These are phyloP conservation scores for Aphelenchoides fujianensis DNA, from an alignment of 1,140 invertebrate species.

Conservation along the genomic window DNA sequence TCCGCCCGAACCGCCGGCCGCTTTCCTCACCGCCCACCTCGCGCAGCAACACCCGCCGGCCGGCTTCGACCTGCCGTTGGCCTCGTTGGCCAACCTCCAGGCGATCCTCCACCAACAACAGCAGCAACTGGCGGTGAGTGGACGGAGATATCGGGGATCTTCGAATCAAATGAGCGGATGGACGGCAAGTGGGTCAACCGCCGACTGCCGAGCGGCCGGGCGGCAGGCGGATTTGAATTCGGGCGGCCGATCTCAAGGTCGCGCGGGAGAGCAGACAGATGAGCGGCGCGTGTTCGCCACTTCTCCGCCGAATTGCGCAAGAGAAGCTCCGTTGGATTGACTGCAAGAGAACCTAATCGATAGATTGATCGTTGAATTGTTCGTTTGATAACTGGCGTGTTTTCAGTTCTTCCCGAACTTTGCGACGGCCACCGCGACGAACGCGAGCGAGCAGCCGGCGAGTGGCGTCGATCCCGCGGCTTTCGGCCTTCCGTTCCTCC, in stretches of 20 bases:
- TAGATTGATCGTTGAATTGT: too few species aligned
- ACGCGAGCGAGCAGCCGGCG: background rate
- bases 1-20: background rate
- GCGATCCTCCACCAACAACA: slow-evolving; percentile 22
- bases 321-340: too few species aligned
- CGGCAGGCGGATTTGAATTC: background rate
- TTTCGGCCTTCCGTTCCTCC: background rate
- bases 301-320: background rate
- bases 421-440: background rate
- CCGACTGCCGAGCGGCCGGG: background rate
- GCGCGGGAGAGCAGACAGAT: background rate
- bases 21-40: background rate
- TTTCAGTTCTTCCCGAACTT: slow-evolving; percentile 11
- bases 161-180: background rate
- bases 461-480: background rate
- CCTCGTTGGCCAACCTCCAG: slow-evolving; percentile 9
- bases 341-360: too few species aligned
- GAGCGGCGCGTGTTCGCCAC: background rate
- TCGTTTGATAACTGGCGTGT: background rate
- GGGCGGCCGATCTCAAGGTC: background rate
- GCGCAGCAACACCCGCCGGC: background rate
- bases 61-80: background rate
- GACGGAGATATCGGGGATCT: background rate
- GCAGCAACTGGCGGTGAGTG: slow-evolving; percentile 11
- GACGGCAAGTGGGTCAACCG: background rate